A percentile compares a stretch with the other conserved stretches of the same genome.
phyloP scores from a whole-genome alignment of 2,888 invertebrate species.

The Zelleria hepariella region DNA sequence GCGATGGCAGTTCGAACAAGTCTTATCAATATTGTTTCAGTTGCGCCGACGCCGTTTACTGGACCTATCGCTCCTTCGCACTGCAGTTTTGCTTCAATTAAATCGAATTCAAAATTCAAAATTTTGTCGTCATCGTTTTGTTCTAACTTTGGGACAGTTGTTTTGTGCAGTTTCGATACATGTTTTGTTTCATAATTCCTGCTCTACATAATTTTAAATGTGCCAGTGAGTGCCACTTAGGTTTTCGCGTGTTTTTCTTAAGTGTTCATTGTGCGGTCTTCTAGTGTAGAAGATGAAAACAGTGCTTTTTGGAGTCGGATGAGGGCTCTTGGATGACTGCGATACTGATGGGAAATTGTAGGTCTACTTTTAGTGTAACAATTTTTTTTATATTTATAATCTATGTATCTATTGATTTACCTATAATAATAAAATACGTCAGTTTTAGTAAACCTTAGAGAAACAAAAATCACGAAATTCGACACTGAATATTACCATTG shows the following conservation, averaged over 20 bases:
- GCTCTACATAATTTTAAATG: neutral
- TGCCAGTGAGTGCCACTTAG: neutral
- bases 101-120: neutral
- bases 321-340: slow-evolving; percentile 11
- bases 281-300: neutral
- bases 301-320: neutral
- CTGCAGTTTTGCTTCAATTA: neutral
- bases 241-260: neutral
- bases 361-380: slow-evolving; percentile 24
- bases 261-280: neutral
- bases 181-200: neutral
- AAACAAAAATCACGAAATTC: too few relatives aligned
- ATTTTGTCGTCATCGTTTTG: neutral
- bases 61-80: neutral
- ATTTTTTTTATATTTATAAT: too few relatives aligned
- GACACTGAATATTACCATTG: too few relatives aligned
- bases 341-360: slow-evolving; percentile 64
- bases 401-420: too few relatives aligned
- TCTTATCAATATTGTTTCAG: slow-evolving; percentile 60
- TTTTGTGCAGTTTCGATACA: neutral
- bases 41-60: slow-evolving; percentile 28
- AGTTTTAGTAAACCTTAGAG: too few relatives aligned
- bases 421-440: too few relatives aligned
- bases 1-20: slow-evolving; percentile 14
- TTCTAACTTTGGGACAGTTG: neutral